Base-by-base conservation (phyloP, 53 echinoderm and acorn worm species). In the Apostichopus leukothele region DNA sequence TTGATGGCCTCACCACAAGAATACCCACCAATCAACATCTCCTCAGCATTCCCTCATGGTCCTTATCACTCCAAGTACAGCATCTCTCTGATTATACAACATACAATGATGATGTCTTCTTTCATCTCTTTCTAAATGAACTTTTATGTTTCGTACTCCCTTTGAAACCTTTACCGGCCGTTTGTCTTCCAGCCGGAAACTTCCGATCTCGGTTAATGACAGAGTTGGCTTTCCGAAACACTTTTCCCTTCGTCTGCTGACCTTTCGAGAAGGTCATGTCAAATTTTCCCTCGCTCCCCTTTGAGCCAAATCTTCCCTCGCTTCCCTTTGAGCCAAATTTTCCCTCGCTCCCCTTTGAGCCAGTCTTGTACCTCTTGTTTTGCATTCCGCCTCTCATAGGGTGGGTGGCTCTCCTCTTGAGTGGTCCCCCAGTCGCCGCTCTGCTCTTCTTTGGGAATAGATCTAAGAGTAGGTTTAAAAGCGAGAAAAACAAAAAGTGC, bases 391-490 rank as follows among this genome's bases (percentile, higher is more conserved):
- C 89, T 23, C 78, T 78, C 60, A 26, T 60, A 19, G 63, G 19
- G 23, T 59, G 76, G 5, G 27, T 78, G 54, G 22, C 61, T 51
- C 19, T 77, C 26, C 88, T 88, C 39, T 54, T 88, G 18, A 54
- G 60, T 53, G 77, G 60, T 16, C 60, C 67, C 3, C 50, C 88
- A 60, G n/a, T 52, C 73, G n/a, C 22, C 52, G 16, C 53, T 7
- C 16, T 73, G 22, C 51, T 39, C 51, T 90, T 90, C 67, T 67
- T 90, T 0, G 90, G 90, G 53, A 90, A 90, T 13, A 87, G 67
- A 78, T 86, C 90, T 90, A 23, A 14, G 3, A 57, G 57, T 39
- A 39, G 39, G 39, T 39, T 39, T 39, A 39, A 39, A 39, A 39
- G 39, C 39, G 39, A 39, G 39, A 39, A 39, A 39, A 39, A 39